phyloP scores from a whole-genome alignment of 2,888 invertebrate species.

The Melipona bicolor region DNA sequence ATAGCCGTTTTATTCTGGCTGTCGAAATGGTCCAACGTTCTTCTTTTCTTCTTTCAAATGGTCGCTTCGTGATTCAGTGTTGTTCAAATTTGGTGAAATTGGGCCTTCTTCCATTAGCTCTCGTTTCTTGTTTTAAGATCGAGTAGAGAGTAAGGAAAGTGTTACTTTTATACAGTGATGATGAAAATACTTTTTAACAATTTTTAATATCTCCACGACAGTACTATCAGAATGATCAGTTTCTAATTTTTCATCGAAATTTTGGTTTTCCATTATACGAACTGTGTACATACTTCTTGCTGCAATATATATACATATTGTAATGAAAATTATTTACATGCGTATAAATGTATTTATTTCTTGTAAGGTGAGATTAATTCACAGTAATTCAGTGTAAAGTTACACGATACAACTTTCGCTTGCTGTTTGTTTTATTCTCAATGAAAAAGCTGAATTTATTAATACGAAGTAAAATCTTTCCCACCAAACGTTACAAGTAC shows the following conservation, averaged over 20 bases:
- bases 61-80: constrained; percentile 11
- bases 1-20: constrained; percentile 33
- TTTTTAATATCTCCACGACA: not conserved
- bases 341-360: too few species aligned
- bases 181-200: not conserved
- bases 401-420: too few species aligned
- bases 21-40: not conserved
- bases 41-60: constrained; percentile 1
- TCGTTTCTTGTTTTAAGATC: not conserved
- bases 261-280: not conserved
- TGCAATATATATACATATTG: too few species aligned
- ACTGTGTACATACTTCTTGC: too few species aligned
- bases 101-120: not conserved
- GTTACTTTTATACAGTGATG: not conserved
- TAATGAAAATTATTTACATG: too few species aligned
- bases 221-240: not conserved
- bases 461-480: too few species aligned
- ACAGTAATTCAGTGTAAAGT: too few species aligned
- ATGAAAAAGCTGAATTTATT: too few species aligned
- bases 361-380: too few species aligned
- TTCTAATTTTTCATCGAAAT: not conserved
- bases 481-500: too few species aligned
- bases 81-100: not conserved
- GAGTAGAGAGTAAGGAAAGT: not conserved
- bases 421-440: too few species aligned